These are phyloP conservation scores for Harpegnathos saltator DNA, from an alignment of 1,140 invertebrate species.

Conservation along the genomic window DNA sequence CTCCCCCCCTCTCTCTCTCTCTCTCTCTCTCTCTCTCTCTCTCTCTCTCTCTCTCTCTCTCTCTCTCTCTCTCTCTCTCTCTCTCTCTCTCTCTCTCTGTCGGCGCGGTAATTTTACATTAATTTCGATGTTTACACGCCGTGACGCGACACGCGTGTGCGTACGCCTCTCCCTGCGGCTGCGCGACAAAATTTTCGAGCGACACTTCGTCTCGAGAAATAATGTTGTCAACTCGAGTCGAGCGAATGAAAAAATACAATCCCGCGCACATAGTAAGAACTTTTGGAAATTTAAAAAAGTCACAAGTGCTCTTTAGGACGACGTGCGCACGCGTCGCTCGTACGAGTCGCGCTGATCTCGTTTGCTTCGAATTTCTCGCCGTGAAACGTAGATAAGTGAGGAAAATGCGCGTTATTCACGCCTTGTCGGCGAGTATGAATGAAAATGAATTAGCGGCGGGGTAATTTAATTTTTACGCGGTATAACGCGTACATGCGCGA, in stretches of 20 bases:
- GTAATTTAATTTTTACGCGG: conserved; percentile 30
- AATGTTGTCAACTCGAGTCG: background rate
- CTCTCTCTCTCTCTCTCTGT: too few relatives aligned
- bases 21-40: too few relatives aligned
- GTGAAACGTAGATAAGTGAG: conserved; percentile 23
- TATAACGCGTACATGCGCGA: background rate
- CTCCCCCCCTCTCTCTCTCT: too few relatives aligned
- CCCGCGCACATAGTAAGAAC: background rate
- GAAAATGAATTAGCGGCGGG: background rate
- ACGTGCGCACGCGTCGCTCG: too few relatives aligned
- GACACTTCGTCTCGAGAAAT: too few relatives aligned
- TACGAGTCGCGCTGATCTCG: too few relatives aligned
- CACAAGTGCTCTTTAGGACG: background rate
- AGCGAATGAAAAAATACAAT: conserved; percentile 3
- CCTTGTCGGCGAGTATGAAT: conserved; percentile 2
- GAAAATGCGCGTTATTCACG: conserved; percentile 8
- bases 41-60: too few relatives aligned
- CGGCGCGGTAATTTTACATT: background rate
- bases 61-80: too few relatives aligned
- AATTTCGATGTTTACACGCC: background rate
- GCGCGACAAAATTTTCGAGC: background rate
- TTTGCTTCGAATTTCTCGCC: background rate
- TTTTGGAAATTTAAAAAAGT: background rate
- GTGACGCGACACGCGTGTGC: too few relatives aligned
- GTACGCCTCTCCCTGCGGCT: background rate